A percentile compares a stretch with the other conserved stretches of the same genome.
phyloP scores from a whole-genome alignment of 2,888 invertebrate species.

The Drosophila gaucha region DNA sequence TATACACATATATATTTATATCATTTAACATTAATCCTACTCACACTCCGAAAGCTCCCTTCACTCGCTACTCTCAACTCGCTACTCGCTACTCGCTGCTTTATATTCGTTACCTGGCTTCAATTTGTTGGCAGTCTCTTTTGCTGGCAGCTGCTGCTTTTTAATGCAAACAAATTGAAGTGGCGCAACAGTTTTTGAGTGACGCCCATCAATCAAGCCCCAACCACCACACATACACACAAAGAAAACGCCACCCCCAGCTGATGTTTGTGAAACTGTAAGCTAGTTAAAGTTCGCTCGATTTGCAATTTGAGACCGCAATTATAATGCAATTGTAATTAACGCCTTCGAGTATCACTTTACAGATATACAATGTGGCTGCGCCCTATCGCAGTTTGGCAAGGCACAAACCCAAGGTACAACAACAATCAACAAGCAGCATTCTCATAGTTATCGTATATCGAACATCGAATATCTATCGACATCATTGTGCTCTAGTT shows the following conservation, averaged over 20 bases:
- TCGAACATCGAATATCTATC: neutral
- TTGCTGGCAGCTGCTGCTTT: slow-evolving; percentile 15
- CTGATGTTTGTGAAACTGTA: slow-evolving; percentile 15
- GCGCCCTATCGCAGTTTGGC: slow-evolving; percentile 83
- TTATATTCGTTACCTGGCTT: slow-evolving; percentile 30
- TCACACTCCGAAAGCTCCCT: slow-evolving; percentile 1
- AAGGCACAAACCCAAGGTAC: slow-evolving; percentile 82
- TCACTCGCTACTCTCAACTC: neutral
- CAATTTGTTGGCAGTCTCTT: slow-evolving; percentile 29
- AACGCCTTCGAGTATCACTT: slow-evolving; percentile 71
- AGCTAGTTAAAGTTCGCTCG: slow-evolving; percentile 30
- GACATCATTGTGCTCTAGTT: neutral
- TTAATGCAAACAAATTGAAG: slow-evolving; percentile 66
- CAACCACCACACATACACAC: too few species aligned
- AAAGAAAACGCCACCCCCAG: neutral
- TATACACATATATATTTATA: neutral
- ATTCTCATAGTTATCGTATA: slow-evolving; percentile 8
- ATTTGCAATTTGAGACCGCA: slow-evolving; percentile 8
- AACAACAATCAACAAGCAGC: slow-evolving; percentile 6
- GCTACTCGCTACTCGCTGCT: slow-evolving; percentile 12
- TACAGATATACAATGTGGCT: slow-evolving; percentile 84
- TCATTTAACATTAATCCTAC: slow-evolving; percentile 30
- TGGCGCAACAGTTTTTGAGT: slow-evolving; percentile 53
- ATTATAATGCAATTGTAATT: slow-evolving; percentile 50
- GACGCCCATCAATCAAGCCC: slow-evolving; percentile 57